Conservation (phyloP, 2,888 invertebrate species). For the Amphipoea lucens region DNA sequence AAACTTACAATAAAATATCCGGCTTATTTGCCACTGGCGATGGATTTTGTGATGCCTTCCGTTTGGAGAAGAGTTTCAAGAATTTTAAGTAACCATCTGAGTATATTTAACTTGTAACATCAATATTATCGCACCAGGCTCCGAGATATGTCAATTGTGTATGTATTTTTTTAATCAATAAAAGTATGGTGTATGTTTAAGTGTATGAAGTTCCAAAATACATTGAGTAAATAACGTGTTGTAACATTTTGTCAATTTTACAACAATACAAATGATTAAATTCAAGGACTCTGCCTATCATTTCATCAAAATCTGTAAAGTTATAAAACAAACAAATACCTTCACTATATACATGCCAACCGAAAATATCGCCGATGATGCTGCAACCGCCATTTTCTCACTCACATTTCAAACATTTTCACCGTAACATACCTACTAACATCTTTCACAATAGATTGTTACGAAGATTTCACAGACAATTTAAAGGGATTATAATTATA, state of each 20-base stretch:
- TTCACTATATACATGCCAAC: constrained; percentile 17
- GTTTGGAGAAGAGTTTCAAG: constrained; percentile 69
- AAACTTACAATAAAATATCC: constrained; percentile 85
- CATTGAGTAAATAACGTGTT: constrained; percentile 5
- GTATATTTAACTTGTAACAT: constrained; percentile 4
- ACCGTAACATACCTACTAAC: neutral
- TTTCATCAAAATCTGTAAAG: constrained; percentile 32
- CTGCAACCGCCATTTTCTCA: constrained; percentile 3
- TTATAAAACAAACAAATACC: constrained; percentile 42
- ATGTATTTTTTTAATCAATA: neutral
- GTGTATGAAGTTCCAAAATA: neutral
- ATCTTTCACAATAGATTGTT: neutral
- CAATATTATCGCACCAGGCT: neutral
- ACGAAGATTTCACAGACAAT: neutral
- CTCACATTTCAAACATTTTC: neutral
- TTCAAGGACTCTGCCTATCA: constrained; percentile 32
- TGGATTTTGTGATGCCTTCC: constrained; percentile 80
- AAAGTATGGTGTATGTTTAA: neutral
- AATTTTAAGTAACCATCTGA: neutral
- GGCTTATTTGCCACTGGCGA: constrained; percentile 85
- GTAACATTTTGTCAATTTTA: neutral
- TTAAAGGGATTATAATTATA: neutral
- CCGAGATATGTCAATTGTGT: neutral
- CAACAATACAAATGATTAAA: neutral
- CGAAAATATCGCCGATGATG: constrained; percentile 2